phyloP scores from a whole-genome alignment of 2,888 invertebrate genomes.

The Drosophila vallismaia region DNA sequence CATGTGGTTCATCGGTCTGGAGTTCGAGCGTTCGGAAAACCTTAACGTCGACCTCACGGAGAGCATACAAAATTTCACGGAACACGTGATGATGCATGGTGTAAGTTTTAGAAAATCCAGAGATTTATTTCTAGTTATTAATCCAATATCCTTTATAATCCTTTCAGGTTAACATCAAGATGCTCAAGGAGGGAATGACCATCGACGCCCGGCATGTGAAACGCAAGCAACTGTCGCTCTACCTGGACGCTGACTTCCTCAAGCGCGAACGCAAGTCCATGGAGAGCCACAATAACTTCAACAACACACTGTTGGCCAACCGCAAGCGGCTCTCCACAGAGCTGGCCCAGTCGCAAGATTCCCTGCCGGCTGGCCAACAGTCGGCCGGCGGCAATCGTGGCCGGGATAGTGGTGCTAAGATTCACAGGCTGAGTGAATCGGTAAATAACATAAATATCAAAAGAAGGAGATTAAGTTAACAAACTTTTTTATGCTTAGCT shows the following conservation, averaged over 20 bases:
- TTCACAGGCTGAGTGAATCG: slow-evolving; percentile 82
- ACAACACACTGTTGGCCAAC: slow-evolving; percentile 80
- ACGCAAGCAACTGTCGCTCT: slow-evolving; percentile 90
- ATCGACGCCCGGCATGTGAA: slow-evolving; percentile 95
- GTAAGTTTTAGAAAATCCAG: slow-evolving; percentile 82
- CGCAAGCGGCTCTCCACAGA: slow-evolving; percentile 83
- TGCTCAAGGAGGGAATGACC: slow-evolving; percentile 90
- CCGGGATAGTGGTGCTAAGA: slow-evolving; percentile 61
- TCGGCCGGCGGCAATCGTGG: slow-evolving; percentile 42
- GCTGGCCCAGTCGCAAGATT: slow-evolving; percentile 72
- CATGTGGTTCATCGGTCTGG: slow-evolving; percentile 99
- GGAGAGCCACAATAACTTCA: slow-evolving; percentile 82
- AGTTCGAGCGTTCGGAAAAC: slow-evolving; percentile 94
- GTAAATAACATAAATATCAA: slow-evolving; percentile 55
- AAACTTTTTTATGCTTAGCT: slow-evolving; percentile 41
- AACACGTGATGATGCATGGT: slow-evolving; percentile 92
- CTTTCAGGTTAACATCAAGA: slow-evolving; percentile 85
- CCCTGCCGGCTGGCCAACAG: slow-evolving; percentile 48
- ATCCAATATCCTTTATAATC: background rate
- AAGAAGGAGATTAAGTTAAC: background rate
- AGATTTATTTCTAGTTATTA: background rate
- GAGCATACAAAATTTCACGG: slow-evolving; percentile 95
- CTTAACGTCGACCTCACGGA: slow-evolving; percentile 96
- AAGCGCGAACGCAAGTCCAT: slow-evolving; percentile 89
- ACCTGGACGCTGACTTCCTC: slow-evolving; percentile 88